These are phyloP conservation scores for Thaleichthys pacificus DNA, from an alignment of 2,797 vertebrate genomes.

Conservation along the genomic window DNA sequence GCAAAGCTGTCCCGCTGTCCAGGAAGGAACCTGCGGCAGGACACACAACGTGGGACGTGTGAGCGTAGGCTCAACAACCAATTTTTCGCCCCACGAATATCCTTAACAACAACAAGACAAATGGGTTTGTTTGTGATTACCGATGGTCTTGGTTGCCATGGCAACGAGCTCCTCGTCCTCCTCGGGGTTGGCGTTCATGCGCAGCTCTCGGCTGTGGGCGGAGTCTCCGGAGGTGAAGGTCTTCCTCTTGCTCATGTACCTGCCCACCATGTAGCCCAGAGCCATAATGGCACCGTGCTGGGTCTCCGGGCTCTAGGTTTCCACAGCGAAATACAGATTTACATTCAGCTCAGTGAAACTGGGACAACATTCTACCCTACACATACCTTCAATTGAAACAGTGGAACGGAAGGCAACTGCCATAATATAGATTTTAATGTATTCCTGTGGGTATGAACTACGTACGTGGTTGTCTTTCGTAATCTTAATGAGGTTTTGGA, in stretches of 20 bases:
- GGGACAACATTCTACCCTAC: neutral
- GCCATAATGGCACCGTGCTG: constrained; percentile 95
- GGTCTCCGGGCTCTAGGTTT: constrained; percentile 86
- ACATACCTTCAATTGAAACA: too few species aligned
- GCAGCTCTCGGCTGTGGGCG: constrained; percentile 60
- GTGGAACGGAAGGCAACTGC: neutral
- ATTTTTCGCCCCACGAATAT: too few species aligned
- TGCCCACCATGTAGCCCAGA: constrained; percentile 92
- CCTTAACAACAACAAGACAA: neutral
- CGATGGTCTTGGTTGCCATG: constrained; percentile 87
- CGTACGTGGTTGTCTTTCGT: constrained; percentile 92
- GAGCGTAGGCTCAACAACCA: too few species aligned
- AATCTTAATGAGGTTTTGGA: constrained; percentile 92
- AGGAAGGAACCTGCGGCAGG: constrained; percentile 85
- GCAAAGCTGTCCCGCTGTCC: constrained; percentile 82
- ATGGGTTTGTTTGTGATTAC: constrained; percentile 58
- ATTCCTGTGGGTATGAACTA: neutral
- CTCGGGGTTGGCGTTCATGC: constrained; percentile 66
- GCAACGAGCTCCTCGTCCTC: constrained; percentile 87
- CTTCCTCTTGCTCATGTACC: constrained; percentile 87
- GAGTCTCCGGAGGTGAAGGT: constrained; percentile 57
- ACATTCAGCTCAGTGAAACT: neutral
- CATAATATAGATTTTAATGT: neutral
- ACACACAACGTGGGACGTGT: neutral
- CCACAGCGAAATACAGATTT: constrained; percentile 18